phyloP scores from a whole-genome alignment of 2,797 vertebrate species.

The Sebastes variabilis region DNA sequence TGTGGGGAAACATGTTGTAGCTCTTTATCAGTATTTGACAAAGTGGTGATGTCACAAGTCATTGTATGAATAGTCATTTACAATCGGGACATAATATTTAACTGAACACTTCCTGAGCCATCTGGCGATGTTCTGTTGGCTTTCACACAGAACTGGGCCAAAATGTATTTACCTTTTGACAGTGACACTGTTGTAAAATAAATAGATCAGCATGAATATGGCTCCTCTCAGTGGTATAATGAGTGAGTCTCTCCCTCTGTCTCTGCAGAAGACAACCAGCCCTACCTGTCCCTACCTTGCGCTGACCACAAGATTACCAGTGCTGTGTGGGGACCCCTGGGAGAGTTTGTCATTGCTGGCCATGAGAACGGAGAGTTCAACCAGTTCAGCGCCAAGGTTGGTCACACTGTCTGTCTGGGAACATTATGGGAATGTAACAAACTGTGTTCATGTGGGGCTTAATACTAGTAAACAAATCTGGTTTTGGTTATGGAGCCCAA shows the following conservation, averaged over 20 bases:
- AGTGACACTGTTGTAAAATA: background rate
- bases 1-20: background rate
- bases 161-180: too few relatives aligned
- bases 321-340: constrained; percentile 95
- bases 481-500: background rate
- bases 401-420: background rate
- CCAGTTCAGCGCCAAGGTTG: constrained; percentile 97
- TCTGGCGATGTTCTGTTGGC: background rate
- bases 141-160: too few relatives aligned
- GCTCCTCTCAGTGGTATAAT: background rate
- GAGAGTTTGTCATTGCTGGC: constrained; percentile 94
- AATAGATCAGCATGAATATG: background rate
- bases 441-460: background rate
- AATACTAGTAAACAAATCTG: background rate
- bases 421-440: background rate
- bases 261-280: constrained; percentile 90
- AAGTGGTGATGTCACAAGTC: background rate
- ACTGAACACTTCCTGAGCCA: background rate
- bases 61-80: background rate
- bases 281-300: constrained; percentile 92
- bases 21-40: background rate
- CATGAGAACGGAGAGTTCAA: constrained; percentile 96
- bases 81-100: background rate
- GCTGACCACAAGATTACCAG: constrained; percentile 96
- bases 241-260: background rate